Evolutionary conservation across 1,140 invertebrate species (phyloP).

Genomic region (Matsumurasca onukii): DNA sequence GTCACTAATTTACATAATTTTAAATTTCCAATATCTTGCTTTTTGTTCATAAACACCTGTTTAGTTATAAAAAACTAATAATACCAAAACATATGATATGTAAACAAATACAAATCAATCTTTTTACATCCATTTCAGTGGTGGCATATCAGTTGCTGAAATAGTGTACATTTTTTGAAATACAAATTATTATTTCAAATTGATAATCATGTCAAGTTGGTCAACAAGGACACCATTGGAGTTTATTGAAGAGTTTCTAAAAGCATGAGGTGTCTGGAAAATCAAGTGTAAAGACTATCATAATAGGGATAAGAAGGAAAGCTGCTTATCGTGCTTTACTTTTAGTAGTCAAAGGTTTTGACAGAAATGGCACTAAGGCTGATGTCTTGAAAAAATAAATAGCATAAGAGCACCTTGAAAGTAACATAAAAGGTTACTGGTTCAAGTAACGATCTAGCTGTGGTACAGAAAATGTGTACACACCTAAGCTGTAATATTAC

Average conservation of each 20-base stretch:
- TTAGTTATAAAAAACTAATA: too few relatives aligned
- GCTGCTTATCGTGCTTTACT: not conserved
- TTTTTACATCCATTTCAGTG: too few relatives aligned
- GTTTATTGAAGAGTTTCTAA: not conserved
- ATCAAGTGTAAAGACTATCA: not conserved
- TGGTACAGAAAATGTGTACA: constrained; percentile 1
- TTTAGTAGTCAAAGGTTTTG: not conserved
- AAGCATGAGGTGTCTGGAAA: not conserved
- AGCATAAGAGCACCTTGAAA: not conserved
- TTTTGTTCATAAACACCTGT: too few relatives aligned
- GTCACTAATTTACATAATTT: too few relatives aligned
- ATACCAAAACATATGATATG: too few relatives aligned
- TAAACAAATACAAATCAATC: too few relatives aligned
- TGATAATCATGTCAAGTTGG: not conserved
- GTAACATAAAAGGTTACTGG: not conserved
- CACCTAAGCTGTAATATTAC: constrained; percentile 1
- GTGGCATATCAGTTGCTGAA: too few relatives aligned
- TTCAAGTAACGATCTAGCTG: not conserved
- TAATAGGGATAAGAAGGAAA: not conserved
- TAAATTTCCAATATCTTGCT: too few relatives aligned
- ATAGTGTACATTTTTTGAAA: too few relatives aligned
- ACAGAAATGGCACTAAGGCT: not conserved
- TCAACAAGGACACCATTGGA: not conserved
- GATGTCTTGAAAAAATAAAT: constrained; percentile 2
- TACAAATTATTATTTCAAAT: too few relatives aligned